Evolutionary conservation across 1,140 invertebrate genomes (phyloP).

Genomic region (Drosophila ercepeae): DNA sequence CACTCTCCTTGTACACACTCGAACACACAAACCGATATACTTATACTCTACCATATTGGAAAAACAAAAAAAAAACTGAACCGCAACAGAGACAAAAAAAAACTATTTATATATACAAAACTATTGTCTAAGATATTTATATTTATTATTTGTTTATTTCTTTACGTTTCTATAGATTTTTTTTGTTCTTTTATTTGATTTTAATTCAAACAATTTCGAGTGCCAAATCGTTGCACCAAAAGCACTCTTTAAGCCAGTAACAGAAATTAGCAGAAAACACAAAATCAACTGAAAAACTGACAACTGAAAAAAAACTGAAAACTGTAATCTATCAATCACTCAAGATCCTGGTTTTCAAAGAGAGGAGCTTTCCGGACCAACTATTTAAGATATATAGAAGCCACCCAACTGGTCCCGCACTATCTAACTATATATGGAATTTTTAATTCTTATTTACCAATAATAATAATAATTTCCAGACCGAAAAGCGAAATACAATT

Average conservation of each 20-base stretch:
- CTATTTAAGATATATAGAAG: conserved; percentile 40
- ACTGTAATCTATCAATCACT: conserved; percentile 5
- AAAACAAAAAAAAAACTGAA: not conserved
- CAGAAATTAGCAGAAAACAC: conserved; percentile 6
- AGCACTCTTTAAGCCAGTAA: conserved; percentile 20
- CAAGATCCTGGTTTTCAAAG: conserved; percentile 31
- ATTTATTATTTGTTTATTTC: not conserved
- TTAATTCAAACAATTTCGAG: conserved; percentile 26
- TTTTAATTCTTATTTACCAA: not conserved
- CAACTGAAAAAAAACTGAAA: not conserved
- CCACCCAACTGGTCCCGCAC: conserved; percentile 34
- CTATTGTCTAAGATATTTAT: conserved; percentile 30
- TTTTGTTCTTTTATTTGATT: not conserved
- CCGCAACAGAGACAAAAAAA: conserved; percentile 2
- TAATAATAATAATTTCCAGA: not conserved
- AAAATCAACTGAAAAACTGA: not conserved
- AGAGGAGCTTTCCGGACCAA: conserved; percentile 46
- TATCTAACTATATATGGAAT: conserved; percentile 1
- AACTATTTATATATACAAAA: conserved; percentile 30
- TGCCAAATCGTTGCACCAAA: conserved; percentile 36
- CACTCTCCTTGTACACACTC: conserved; percentile 13
- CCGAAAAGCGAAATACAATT: conserved; percentile 14
- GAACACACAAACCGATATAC: conserved; percentile 5
- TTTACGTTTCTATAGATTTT: conserved; percentile 9
- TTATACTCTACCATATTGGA: not conserved